Conservation (phyloP, 2,797 vertebrate species). For the Phalloptychus januarius region DNA sequence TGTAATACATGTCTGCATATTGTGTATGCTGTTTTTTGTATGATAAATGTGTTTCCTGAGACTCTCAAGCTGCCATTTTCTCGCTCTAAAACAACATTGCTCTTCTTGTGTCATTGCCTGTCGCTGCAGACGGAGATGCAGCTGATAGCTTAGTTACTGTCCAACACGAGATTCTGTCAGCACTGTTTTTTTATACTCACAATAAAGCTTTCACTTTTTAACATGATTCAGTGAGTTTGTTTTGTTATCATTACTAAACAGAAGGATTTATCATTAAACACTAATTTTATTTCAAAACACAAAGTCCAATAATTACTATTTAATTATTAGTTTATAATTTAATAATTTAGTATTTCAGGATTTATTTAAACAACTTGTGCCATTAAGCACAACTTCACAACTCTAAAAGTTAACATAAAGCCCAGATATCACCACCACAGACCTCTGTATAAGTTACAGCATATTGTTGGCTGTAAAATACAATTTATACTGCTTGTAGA, state of each 20-base stretch:
- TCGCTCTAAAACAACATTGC: constrained; percentile 9
- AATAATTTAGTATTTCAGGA: neutral
- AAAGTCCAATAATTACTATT: neutral
- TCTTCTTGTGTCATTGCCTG: constrained; percentile 16
- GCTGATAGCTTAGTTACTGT: constrained; percentile 15
- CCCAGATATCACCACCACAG: neutral
- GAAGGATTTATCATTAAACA: neutral
- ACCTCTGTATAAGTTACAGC: neutral
- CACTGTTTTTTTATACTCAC: constrained; percentile 26
- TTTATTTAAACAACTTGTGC: neutral
- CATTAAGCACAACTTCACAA: neutral
- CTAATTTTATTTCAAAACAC: neutral
- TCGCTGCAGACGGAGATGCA: constrained; percentile 26
- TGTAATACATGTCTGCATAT: neutral
- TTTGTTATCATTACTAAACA: neutral
- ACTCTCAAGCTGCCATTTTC: constrained; percentile 47
- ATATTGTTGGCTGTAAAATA: too few species aligned
- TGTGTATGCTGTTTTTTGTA: constrained; percentile 28
- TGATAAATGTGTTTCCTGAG: constrained; percentile 19
- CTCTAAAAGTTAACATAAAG: neutral
- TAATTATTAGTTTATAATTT: too few species aligned
- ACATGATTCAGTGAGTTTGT: neutral
- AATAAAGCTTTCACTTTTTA: constrained; percentile 55
- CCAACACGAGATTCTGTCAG: constrained; percentile 20
- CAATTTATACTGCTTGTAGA: neutral